Conservation (phyloP, 1,140 invertebrate species). For the Tetragonula clypearis region DNA sequence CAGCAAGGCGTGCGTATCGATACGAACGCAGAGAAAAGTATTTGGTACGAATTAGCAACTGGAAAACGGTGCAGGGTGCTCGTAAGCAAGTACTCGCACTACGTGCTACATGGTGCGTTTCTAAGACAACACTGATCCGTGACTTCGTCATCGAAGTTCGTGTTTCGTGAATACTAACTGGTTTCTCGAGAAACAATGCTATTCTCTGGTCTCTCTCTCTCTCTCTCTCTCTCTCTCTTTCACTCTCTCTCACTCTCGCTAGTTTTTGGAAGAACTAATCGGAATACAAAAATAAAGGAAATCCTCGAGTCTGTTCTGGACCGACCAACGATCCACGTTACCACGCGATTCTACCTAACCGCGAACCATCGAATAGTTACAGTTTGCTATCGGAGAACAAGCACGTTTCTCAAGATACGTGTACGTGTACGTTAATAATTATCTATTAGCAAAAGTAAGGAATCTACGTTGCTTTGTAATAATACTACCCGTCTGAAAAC, state of each 20-base stretch:
- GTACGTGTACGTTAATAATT: conserved; percentile 21
- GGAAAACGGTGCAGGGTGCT: conserved; percentile 49
- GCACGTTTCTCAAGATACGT: conserved; percentile 6
- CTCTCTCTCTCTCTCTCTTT: too few relatives aligned
- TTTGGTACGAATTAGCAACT: conserved; percentile 53
- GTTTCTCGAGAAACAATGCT: background rate
- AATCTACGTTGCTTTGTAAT: conserved; percentile 48
- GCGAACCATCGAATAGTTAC: background rate
- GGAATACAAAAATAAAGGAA: background rate
- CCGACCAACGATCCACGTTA: background rate
- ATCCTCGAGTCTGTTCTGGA: background rate
- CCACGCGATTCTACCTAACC: background rate
- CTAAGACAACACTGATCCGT: conserved; percentile 49
- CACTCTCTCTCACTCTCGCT: too few relatives aligned
- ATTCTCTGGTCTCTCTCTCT: too few relatives aligned
- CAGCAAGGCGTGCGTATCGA: conserved; percentile 32
- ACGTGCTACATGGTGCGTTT: conserved; percentile 56
- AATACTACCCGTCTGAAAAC: conserved; percentile 28
- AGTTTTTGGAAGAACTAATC: background rate
- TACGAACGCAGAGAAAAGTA: conserved; percentile 35
- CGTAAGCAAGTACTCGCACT: conserved; percentile 59
- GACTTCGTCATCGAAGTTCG: conserved; percentile 27
- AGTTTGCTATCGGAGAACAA: background rate
- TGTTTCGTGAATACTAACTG: conserved; percentile 8
- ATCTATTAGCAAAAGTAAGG: background rate